Base-by-base conservation (phyloP, 53 echinoderm and acorn worm species). In the Arbacia lixula region DNA sequence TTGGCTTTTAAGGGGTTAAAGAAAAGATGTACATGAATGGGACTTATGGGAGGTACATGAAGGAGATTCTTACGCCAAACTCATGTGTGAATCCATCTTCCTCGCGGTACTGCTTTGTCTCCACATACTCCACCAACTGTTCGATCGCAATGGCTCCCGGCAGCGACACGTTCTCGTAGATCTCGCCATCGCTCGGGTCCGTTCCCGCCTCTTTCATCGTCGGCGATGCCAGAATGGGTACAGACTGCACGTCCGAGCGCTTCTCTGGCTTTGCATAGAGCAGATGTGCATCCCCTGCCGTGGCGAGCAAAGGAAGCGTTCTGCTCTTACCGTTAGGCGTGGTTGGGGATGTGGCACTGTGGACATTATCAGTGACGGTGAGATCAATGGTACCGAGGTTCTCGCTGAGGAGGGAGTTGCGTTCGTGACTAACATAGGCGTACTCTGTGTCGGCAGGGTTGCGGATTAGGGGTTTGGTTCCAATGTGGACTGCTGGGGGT, bases 11-110 rank as follows among this genome's bases (percentile, higher is more conserved):
- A n/a, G n/a, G n/a, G n/a, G n/a, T n/a, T n/a, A n/a, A n/a, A n/a
- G n/a, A n/a, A n/a, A n/a, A n/a, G n/a, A n/a, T n/a, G n/a, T n/a
- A n/a, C n/a, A n/a, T n/a, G n/a, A n/a, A n/a, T n/a, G 49, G 49
- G 14, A 46, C 14, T 10, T 10, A 46, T 46, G 49, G 49, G 9
- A 46, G 14, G 49, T 46, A 35, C 41, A 12, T 49, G 43, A 43
- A 11, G 38, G 38, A 22, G 11, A 42, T 71, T 25, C 79, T 78
- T 78, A 78, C 79, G 16, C 60, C 29, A 40, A 60, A 78, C 4
- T 78, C 79, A 60, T 78, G 79, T 16, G 38, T 4, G 21, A 78
- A 78, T 38, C 79, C 79, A 40, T 78, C 79, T 17, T 60, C 33
- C 12, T 60, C 60, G 4, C 39, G 39, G 12, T 37, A 36, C 27